Conservation (phyloP, 2,113 vertebrate genomes). For the Daubentonia madagascariensis region DNA sequence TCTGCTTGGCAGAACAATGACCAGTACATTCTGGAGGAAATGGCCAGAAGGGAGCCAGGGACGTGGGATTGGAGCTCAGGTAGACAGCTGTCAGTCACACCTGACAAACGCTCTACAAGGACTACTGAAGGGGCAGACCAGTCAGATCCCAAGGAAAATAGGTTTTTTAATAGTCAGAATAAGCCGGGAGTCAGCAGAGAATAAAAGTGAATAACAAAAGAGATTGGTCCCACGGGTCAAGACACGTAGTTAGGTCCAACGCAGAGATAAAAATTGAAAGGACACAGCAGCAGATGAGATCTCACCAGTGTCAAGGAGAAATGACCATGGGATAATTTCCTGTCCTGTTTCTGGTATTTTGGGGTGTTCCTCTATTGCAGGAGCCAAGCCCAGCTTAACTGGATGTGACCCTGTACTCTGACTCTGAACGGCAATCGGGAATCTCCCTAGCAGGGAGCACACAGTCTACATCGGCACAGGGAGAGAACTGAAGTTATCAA, state of each 20-base stretch:
- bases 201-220: slow-evolving; percentile 7
- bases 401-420: neutral
- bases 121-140: neutral
- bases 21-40: neutral
- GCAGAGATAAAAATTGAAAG: neutral
- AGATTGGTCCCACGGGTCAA: neutral
- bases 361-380: neutral
- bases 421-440: neutral
- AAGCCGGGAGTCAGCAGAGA: neutral
- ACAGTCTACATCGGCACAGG: neutral
- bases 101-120: neutral
- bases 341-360: neutral
- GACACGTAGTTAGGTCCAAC: neutral
- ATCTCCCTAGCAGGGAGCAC: neutral
- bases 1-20: neutral
- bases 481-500: neutral
- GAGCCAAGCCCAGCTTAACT: neutral
- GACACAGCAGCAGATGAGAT: neutral
- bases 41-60: neutral
- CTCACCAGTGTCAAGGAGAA: neutral
- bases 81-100: neutral
- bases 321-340: neutral
- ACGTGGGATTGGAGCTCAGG: neutral
- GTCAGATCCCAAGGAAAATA: neutral
- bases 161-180: neutral